Conservation (phyloP, 1,140 invertebrate genomes). For the Drosophila pseudoobscura region DNA sequence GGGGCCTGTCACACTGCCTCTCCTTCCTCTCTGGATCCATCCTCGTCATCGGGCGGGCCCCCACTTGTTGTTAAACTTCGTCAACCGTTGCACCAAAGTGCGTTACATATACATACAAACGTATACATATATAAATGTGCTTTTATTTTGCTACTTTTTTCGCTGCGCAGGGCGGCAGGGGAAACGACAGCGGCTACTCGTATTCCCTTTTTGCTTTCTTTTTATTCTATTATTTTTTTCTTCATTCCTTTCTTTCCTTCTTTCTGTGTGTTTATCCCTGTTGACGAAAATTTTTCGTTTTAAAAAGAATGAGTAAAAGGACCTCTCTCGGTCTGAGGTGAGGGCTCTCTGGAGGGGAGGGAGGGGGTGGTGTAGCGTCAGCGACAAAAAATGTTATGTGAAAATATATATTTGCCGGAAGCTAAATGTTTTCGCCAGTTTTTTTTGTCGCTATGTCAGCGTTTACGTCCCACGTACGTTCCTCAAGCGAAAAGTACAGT, state of each 20-base stretch:
- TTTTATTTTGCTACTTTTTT: conserved; percentile 29
- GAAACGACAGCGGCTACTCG: conserved; percentile 61
- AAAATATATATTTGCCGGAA: conserved; percentile 73
- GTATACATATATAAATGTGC: conserved; percentile 1
- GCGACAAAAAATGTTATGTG: conserved; percentile 54
- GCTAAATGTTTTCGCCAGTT: conserved; percentile 63
- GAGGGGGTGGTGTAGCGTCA: conserved; percentile 1
- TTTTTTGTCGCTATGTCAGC: conserved; percentile 4
- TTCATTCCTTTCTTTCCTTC: conserved; percentile 3
- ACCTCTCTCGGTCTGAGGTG: neutral
- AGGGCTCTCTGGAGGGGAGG: too few species aligned
- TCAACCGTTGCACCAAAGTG: conserved; percentile 78
- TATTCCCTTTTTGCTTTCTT: conserved; percentile 30
- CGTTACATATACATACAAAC: conserved; percentile 34
- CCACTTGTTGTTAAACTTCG: conserved; percentile 44
- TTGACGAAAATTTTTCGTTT: conserved; percentile 53
- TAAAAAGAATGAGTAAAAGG: conserved; percentile 31
- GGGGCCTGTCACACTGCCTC: conserved; percentile 22
- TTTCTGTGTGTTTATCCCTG: conserved; percentile 31
- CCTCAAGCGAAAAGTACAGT: conserved; percentile 49
- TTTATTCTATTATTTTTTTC: conserved; percentile 22
- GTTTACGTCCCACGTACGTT: neutral
- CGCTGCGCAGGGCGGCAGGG: neutral
- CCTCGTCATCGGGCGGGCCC: conserved; percentile 3
- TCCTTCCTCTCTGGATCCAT: neutral